These are phyloP conservation scores for Sialis fuliginosa DNA, from an alignment of 2,888 invertebrate species.

Conservation along the genomic window DNA sequence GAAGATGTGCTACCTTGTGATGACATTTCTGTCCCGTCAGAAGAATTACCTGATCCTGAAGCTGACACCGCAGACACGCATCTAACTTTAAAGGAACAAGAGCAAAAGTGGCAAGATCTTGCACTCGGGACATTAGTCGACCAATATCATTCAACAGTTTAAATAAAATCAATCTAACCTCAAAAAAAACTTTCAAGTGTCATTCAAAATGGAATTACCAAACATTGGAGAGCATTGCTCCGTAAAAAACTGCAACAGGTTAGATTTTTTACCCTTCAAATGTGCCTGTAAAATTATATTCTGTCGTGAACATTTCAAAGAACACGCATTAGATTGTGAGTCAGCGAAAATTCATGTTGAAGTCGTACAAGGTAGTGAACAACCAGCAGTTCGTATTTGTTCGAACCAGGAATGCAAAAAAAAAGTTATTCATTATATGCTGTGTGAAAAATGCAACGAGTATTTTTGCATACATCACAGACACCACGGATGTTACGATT, in stretches of 20 bases:
- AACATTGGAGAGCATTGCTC: constrained; percentile 47
- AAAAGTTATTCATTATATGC: constrained; percentile 41
- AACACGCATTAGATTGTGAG: constrained; percentile 33
- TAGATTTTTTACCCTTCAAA: constrained; percentile 52
- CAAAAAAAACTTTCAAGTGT: neutral
- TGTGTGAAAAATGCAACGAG: constrained; percentile 43
- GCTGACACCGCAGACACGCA: constrained; percentile 84
- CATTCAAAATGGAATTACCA: constrained; percentile 49
- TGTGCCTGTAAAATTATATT: constrained; percentile 45
- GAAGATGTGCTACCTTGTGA: constrained; percentile 68
- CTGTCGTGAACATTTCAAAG: constrained; percentile 48
- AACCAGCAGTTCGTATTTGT: constrained; percentile 29
- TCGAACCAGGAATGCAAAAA: constrained; percentile 36
- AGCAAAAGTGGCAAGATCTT: constrained; percentile 44
- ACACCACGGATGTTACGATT: constrained; percentile 20
- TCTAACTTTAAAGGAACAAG: constrained; percentile 76
- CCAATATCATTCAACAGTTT: constrained; percentile 23
- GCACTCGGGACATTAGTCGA: constrained; percentile 33
- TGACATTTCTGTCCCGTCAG: constrained; percentile 67
- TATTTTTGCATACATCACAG: constrained; percentile 57
- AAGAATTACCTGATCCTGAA: constrained; percentile 83
- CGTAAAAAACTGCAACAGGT: constrained; percentile 38
- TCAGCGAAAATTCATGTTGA: constrained; percentile 17
- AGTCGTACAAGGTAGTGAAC: constrained; percentile 8
- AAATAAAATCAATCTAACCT: neutral